Conservation (phyloP, 2,113 vertebrate genomes). For the Microcebus jonahi region DNA sequence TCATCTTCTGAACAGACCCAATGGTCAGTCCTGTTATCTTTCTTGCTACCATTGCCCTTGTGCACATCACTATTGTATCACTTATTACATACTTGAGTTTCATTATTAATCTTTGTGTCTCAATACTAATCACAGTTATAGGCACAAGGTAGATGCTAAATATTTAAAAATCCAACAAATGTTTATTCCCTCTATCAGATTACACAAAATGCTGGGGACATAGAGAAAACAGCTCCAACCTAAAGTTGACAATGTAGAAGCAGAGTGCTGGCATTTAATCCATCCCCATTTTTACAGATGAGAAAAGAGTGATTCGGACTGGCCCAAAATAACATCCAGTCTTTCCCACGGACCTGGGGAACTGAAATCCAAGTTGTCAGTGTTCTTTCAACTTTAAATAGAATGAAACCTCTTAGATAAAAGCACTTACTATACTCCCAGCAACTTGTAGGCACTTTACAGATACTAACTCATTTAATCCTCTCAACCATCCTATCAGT, state of each 20-base stretch:
- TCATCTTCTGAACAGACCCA: background rate
- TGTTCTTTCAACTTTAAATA: background rate
- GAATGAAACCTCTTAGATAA: background rate
- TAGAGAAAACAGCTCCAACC: slow-evolving; percentile 10
- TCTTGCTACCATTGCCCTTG: background rate
- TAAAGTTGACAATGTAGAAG: background rate
- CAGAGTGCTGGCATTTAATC: background rate
- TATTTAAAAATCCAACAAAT: slow-evolving; percentile 21
- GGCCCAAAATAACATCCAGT: background rate
- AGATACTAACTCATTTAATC: background rate
- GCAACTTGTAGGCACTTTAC: background rate
- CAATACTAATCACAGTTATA: background rate
- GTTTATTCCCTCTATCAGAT: slow-evolving; percentile 4
- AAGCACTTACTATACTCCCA: background rate
- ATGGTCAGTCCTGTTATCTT: background rate
- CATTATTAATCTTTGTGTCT: background rate
- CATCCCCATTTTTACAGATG: background rate
- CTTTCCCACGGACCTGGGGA: background rate
- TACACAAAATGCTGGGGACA: background rate
- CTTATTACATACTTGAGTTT: background rate
- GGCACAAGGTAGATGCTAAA: background rate
- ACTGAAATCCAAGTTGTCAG: background rate
- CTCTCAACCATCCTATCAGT: background rate
- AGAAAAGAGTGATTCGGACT: background rate
- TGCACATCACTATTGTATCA: background rate